Percentiles rank a stretch among this genome's conserved stretches.
These are phyloP conservation scores for Elegia similella DNA, from an alignment of 2,888 invertebrate species.

Conservation along the genomic window DNA sequence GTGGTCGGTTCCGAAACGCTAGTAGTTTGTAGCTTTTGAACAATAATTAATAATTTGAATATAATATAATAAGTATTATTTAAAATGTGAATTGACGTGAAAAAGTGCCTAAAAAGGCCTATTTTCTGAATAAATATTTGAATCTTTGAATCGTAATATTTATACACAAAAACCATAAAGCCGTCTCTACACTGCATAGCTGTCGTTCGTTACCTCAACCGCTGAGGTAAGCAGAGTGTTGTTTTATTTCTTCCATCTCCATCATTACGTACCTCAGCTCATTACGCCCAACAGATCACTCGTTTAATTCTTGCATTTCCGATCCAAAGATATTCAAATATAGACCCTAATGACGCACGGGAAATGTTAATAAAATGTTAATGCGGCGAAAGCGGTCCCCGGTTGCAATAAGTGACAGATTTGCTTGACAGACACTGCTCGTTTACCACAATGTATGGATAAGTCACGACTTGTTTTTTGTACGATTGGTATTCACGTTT, in stretches of 20 bases:
- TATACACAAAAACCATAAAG: constrained; percentile 30
- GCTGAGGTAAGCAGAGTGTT: constrained; percentile 73
- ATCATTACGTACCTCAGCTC: constrained; percentile 78
- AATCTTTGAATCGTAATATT: no score
- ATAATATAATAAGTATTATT: no score
- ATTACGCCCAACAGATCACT: constrained; percentile 78
- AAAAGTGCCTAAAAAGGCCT: no score
- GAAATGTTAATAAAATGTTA: constrained; percentile 82
- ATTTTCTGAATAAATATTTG: no score
- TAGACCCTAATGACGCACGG: constrained; percentile 76
- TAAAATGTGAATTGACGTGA: no score
- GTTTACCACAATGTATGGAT: constrained; percentile 72
- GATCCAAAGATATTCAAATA: constrained; percentile 80
- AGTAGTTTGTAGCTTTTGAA: no score
- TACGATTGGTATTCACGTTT: constrained; percentile 22
- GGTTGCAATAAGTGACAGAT: constrained; percentile 77
- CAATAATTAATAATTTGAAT: no score
- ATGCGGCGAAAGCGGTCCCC: constrained; percentile 71
- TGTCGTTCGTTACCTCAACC: constrained; percentile 54
- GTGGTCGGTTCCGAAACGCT: no score
- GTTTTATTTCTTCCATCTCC: constrained; percentile 66
- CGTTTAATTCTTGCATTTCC: constrained; percentile 82
- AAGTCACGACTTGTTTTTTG: constrained; percentile 78
- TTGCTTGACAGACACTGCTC: constrained; percentile 76
- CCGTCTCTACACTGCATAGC: constrained; percentile 40